A percentile compares a stretch with the other conserved stretches of the same genome.
phyloP scores from a whole-genome alignment of 2,888 invertebrate genomes.

The Corbicula japonica region DNA sequence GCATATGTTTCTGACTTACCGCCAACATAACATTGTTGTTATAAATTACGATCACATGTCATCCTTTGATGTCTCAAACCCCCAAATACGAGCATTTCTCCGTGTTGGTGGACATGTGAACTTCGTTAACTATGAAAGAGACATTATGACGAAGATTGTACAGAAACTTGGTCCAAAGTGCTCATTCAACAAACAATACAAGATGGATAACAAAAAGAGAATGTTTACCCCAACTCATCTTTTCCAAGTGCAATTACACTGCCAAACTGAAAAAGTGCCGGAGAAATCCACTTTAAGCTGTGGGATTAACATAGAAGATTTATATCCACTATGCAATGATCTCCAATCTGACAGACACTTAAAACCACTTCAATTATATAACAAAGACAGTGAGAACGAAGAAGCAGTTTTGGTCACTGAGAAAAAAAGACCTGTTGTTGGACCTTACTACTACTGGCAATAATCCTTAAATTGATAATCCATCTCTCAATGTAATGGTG shows the following conservation, averaged over 20 bases:
- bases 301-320: no score
- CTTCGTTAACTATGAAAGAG: neutral
- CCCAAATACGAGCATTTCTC: neutral
- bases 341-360: no score
- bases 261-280: neutral
- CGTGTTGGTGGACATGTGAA: neutral
- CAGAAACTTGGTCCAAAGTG: neutral
- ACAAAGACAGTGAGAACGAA: no score
- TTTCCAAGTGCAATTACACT: neutral
- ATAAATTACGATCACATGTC: neutral
- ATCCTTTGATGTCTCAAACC: neutral
- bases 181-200: no score
- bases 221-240: neutral
- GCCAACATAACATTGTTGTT: neutral
- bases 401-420: neutral
- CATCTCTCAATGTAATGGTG: no score
- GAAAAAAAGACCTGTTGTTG: neutral
- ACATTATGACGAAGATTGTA: no score
- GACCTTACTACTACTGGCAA: neutral
- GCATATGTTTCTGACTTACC: neutral
- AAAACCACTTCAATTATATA: no score
- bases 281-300: no score
- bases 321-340: no score
- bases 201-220: neutral
- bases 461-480: no score